Evolutionary conservation across 1,140 invertebrate genomes (phyloP).

Genomic region (Cydia amplana): DNA sequence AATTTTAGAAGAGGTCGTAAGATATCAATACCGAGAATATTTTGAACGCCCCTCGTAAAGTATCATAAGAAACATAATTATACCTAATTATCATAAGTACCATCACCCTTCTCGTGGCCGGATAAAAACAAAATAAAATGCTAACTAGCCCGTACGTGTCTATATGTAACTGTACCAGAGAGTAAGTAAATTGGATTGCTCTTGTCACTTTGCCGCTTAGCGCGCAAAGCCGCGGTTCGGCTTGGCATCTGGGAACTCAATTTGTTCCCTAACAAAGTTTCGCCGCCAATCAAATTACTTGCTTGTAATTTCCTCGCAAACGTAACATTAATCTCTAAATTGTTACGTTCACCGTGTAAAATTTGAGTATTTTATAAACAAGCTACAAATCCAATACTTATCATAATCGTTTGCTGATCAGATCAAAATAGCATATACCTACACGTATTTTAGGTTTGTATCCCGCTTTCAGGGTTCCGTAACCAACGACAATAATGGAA

Average conservation of each 20-base stretch:
- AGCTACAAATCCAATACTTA: not conserved
- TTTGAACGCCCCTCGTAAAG: too few relatives aligned
- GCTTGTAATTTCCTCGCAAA: slow-evolving; percentile 23
- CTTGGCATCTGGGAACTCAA: not conserved
- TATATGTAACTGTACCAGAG: not conserved
- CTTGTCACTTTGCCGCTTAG: slow-evolving; percentile 9
- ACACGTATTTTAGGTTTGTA: not conserved
- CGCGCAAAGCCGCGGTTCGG: not conserved
- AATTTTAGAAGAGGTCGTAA: too few relatives aligned
- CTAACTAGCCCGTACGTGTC: too few relatives aligned
- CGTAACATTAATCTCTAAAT: slow-evolving; percentile 27
- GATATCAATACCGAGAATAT: too few relatives aligned
- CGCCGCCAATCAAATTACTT: slow-evolving; percentile 20
- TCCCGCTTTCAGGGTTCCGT: not conserved
- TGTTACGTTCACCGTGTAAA: slow-evolving; percentile 17
- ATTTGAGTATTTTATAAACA: not conserved
- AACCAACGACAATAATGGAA: not conserved
- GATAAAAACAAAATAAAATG: too few relatives aligned
- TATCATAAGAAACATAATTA: too few relatives aligned
- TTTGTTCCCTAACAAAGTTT: slow-evolving; percentile 16
- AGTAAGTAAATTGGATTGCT: not conserved
- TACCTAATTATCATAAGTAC: too few relatives aligned
- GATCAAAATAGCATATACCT: not conserved
- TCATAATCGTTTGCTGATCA: not conserved
- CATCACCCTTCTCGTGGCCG: too few relatives aligned